Evolutionary conservation across 2,888 invertebrate species (phyloP), one percentile per base, ranked within the genome.

Genomic region (Xestia ashworthii): DNA sequence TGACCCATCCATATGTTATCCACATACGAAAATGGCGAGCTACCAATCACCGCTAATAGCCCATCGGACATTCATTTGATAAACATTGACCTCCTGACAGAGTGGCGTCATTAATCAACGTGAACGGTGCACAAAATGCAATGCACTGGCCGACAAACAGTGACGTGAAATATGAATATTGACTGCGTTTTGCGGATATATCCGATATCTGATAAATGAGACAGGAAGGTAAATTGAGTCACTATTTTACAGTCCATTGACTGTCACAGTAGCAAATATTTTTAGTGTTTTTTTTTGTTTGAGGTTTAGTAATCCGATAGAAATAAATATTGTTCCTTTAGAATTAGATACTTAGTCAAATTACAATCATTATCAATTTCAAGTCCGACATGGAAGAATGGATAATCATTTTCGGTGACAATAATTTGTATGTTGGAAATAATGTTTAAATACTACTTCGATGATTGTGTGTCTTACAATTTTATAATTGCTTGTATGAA

Each of bases 21-120:
- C 44, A 41, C 12, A 44, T 60, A 79, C 67, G n/a, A 78, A 80
- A 83, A 80, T 80, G 41, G 25, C 48, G 19, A 64, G 22, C 78
- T 69, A 87, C 83, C 83, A 88, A 88, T 87, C 83, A 82, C 69
- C 46, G 64, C 78, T 85, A 88, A 87, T 86, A 85, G 58, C 65
- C 74, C 78, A 89, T 90, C 86, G 90, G 91, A 92, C 93, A 89
- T 93, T 93, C 89, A 94, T 93, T 90, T 91, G 84, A 85, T 86
- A 84, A 76, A 87, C 91, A 93, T 92, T 93, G 93, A 92, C 93
- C 93, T 91, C 88, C 89, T 93, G 94, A 95, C 91, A 89, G 91
- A 95, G 93, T 91, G 90, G 84, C 85, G 89, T 91, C 92, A 93
- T 95, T 95, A 93, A 93, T 94, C 92, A 93, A 86, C 81, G 85